A percentile compares a stretch with the other conserved stretches of the same genome.
Conservation (phyloP, 2,113 vertebrate genomes). For the Phrynocephalus versicolor region DNA sequence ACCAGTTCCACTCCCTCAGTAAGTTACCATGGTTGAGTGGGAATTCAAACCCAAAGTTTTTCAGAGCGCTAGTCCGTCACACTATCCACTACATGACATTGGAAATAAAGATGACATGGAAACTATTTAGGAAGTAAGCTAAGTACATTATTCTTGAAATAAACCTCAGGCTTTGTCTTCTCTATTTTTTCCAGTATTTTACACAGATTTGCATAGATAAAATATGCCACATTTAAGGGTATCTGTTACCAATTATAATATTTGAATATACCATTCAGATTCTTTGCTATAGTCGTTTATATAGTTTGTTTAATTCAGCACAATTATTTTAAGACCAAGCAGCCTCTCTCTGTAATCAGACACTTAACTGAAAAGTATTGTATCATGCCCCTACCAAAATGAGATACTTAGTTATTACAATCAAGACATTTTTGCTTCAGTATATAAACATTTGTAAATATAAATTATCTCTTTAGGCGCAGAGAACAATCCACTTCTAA, state of each 20-base stretch:
- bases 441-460: slow-evolving; percentile 48
- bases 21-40: too few species aligned
- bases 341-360: slow-evolving; percentile 31
- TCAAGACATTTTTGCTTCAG: slow-evolving; percentile 36
- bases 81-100: too few species aligned
- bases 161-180: neutral
- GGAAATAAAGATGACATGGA: too few species aligned
- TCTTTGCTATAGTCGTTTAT: neutral
- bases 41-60: too few species aligned
- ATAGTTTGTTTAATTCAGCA: neutral
- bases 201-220: neutral
- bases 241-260: neutral
- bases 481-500: slow-evolving; percentile 21
- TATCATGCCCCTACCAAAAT: slow-evolving; percentile 13
- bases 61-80: too few species aligned
- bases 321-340: slow-evolving; percentile 22
- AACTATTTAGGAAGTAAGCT: too few species aligned
- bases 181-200: neutral
- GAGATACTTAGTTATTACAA: slow-evolving; percentile 32
- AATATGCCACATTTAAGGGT: neutral
- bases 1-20: too few species aligned
- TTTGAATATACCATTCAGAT: neutral
- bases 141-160: neutral
- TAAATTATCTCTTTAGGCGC: slow-evolving; percentile 39
- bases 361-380: slow-evolving; percentile 42